Conservation (phyloP, 2,888 invertebrate genomes). For the Tricholauxania praeusta region DNA sequence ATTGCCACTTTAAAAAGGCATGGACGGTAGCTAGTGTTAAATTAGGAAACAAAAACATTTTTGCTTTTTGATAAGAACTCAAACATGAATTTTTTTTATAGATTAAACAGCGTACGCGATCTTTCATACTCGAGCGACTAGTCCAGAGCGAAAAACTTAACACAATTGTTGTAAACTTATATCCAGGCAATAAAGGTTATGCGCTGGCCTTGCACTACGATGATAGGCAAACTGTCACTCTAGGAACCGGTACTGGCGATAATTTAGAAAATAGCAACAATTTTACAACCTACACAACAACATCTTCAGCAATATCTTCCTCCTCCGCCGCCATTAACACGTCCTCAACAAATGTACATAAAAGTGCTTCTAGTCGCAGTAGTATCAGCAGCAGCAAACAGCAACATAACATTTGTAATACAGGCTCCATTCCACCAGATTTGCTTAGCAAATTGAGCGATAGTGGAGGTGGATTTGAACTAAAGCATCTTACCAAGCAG, state of each 20-base stretch:
- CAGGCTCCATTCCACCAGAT: conserved; percentile 46
- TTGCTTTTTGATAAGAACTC: too few species aligned
- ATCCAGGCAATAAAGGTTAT: conserved; percentile 93
- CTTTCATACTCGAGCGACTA: conserved; percentile 85
- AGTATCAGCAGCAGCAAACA: conserved; percentile 39
- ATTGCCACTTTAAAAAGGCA: too few species aligned
- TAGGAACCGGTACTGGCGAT: conserved; percentile 27
- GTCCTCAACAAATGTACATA: conserved; percentile 42
- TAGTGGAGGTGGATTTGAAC: conserved; percentile 25
- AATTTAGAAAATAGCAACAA: conserved; percentile 14
- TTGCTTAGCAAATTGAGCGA: conserved; percentile 34
- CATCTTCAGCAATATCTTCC: conserved; percentile 15
- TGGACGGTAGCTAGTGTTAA: too few species aligned
- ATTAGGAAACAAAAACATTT: too few species aligned
- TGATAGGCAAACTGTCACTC: conserved; percentile 61
- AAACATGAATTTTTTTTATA: conserved; percentile 45
- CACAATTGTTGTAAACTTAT: conserved; percentile 90
- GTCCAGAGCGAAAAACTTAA: conserved; percentile 88
- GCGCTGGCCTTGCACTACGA: conserved; percentile 70
- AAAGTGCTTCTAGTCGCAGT: conserved; percentile 49
- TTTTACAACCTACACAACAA: conserved; percentile 10
- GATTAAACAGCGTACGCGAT: conserved; percentile 69
- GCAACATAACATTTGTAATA: conserved; percentile 47
- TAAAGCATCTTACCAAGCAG: conserved; percentile 12
- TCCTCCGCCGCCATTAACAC: conserved; percentile 29